These are phyloP conservation scores for Myotis planiceps DNA, from an alignment of 2,797 vertebrate species.

Conservation along the genomic window DNA sequence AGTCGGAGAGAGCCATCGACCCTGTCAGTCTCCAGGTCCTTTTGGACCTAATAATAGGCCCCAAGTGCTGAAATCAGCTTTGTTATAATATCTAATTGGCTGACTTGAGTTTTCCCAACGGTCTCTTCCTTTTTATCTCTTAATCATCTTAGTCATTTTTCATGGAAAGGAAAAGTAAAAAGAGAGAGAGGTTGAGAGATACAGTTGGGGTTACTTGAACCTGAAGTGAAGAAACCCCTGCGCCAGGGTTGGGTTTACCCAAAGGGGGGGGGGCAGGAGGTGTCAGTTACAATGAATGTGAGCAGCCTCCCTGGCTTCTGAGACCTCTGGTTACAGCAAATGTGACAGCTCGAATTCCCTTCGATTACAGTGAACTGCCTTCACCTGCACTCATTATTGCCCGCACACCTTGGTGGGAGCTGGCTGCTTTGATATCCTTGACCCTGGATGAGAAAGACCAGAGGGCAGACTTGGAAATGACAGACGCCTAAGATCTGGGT, in stretches of 20 bases:
- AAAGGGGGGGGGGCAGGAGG: constrained; percentile 76
- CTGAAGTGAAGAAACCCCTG: constrained; percentile 70
- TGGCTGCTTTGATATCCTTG: constrained; percentile 73
- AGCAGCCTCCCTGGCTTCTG: constrained; percentile 77
- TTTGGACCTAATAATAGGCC: neutral
- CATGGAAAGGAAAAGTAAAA: constrained; percentile 42
- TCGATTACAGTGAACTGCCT: constrained; percentile 84
- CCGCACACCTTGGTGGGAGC: constrained; percentile 79
- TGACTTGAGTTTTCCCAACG: constrained; percentile 32
- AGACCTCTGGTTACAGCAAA: constrained; percentile 85
- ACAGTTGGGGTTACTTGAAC: constrained; percentile 68
- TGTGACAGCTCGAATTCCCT: constrained; percentile 88
- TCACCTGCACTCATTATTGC: constrained; percentile 76
- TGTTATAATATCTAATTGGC: neutral
- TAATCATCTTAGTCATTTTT: constrained; percentile 56
- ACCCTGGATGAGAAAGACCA: constrained; percentile 40
- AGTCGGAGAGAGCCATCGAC: neutral
- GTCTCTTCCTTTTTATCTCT: constrained; percentile 46
- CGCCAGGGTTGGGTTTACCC: constrained; percentile 73
- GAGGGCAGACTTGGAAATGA: constrained; percentile 29
- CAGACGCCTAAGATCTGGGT: constrained; percentile 27
- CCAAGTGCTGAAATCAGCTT: constrained; percentile 45
- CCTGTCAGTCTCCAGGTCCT: neutral
- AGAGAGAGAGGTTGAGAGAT: constrained; percentile 26
- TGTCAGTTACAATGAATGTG: constrained; percentile 87